Evolutionary conservation across 2,113 vertebrate species (phyloP).

Genomic region (Grammatotria lemairii): DNA sequence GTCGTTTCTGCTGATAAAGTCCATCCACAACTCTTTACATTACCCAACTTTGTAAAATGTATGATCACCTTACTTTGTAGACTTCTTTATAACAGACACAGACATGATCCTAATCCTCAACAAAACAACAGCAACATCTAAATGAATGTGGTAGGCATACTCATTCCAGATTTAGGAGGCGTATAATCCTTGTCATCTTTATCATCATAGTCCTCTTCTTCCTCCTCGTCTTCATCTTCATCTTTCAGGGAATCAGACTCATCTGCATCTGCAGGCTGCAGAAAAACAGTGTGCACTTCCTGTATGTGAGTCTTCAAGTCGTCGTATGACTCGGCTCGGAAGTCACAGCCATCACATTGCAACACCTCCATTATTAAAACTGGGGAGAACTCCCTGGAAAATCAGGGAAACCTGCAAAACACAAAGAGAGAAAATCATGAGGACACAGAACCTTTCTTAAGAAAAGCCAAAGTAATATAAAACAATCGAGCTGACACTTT

Average conservation of each 20-base stretch:
- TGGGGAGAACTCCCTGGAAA: conserved; percentile 75
- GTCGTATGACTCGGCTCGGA: conserved; percentile 91
- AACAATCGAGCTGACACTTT: neutral
- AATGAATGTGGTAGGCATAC: conserved; percentile 64
- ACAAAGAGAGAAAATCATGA: neutral
- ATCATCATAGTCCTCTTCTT: conserved; percentile 79
- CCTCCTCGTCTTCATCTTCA: conserved; percentile 83
- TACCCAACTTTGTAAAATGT: neutral
- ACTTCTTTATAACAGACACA: neutral
- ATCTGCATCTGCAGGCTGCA: conserved; percentile 90
- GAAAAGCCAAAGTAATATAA: neutral
- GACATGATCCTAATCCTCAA: neutral
- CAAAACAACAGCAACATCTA: conserved; percentile 20
- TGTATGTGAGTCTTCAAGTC: conserved; percentile 96
- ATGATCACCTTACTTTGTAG: neutral
- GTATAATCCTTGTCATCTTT: conserved; percentile 84
- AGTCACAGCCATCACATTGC: conserved; percentile 98
- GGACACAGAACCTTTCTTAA: neutral
- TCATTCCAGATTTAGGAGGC: conserved; percentile 80
- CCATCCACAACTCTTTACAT: neutral
- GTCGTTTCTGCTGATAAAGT: neutral
- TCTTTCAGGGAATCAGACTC: conserved; percentile 68
- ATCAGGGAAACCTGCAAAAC: conserved; percentile 81
- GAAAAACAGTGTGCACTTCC: conserved; percentile 94
- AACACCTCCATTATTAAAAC: conserved; percentile 88